Percentiles rank a stretch among this genome's conserved stretches.
Evolutionary conservation across 2,888 invertebrate species (phyloP).

Genomic region (Acheta domesticus): DNA sequence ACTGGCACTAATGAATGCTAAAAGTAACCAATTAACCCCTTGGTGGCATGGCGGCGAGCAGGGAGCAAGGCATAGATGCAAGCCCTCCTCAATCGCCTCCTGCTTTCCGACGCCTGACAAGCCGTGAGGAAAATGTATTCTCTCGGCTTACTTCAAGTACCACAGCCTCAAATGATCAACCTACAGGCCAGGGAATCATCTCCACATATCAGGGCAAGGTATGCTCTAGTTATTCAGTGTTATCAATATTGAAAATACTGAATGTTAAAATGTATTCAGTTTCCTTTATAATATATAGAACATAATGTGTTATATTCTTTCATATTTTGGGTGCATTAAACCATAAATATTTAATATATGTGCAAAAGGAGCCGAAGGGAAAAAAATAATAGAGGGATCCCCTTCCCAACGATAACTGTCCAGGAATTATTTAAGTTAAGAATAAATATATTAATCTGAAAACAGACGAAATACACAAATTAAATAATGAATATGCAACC

Average conservation of each 20-base stretch:
- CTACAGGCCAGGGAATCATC: slow-evolving; percentile 50
- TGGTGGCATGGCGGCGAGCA: slow-evolving; percentile 29
- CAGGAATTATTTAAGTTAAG: too few relatives aligned
- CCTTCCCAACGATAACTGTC: too few relatives aligned
- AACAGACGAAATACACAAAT: too few relatives aligned
- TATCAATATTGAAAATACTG: too few relatives aligned
- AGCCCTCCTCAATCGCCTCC: slow-evolving; percentile 61
- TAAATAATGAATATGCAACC: too few relatives aligned
- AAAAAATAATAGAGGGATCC: too few relatives aligned
- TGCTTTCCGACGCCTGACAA: slow-evolving; percentile 51
- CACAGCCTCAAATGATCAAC: slow-evolving; percentile 45
- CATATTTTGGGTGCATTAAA: not conserved
- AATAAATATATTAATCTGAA: too few relatives aligned
- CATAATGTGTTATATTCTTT: not conserved
- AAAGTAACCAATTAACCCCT: slow-evolving; percentile 6
- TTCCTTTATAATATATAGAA: not conserved
- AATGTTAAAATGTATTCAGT: too few relatives aligned
- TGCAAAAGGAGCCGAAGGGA: too few relatives aligned
- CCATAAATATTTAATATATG: too few relatives aligned
- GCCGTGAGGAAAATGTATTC: slow-evolving; percentile 70
- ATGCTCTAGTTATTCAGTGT: not conserved
- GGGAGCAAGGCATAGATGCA: slow-evolving; percentile 40
- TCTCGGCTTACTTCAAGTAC: slow-evolving; percentile 64
- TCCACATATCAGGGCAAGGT: slow-evolving; percentile 59
- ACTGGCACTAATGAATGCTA: not conserved